These are phyloP conservation scores for Heliconius eleuchia DNA, from an alignment of 1,140 invertebrate genomes.

Conservation along the genomic window DNA sequence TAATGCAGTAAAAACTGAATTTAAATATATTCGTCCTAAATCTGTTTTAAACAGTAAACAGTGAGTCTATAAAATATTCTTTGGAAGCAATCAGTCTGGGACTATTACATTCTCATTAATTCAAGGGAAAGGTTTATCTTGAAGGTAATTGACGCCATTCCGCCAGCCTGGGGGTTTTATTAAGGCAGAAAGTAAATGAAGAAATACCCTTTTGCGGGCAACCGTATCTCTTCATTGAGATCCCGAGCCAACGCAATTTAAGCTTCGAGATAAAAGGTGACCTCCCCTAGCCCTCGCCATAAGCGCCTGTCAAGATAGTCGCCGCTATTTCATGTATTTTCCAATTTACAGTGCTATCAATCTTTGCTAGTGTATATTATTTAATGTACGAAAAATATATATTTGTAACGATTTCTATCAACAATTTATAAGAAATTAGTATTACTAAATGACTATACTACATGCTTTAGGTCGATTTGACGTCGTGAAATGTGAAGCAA, in stretches of 20 bases:
- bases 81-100: conserved; percentile 22
- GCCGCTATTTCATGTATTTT: conserved; percentile 4
- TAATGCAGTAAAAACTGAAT: neutral
- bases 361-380: neutral
- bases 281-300: neutral
- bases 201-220: conserved; percentile 34
- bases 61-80: conserved; percentile 9
- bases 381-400: too few species aligned
- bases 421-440: too few species aligned
- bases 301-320: conserved; percentile 19
- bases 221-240: conserved; percentile 33
- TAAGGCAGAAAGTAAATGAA: conserved; percentile 34
- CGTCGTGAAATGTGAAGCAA: too few species aligned
- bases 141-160: conserved; percentile 34
- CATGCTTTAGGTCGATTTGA: too few species aligned
- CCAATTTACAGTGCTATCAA: neutral
- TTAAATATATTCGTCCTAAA: neutral
- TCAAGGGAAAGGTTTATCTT: conserved; percentile 34
- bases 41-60: neutral
- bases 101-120: conserved; percentile 36
- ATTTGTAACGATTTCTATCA: too few species aligned
- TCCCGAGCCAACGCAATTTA: conserved; percentile 20
- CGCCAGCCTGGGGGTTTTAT: conserved; percentile 30
- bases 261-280: conserved; percentile 13
- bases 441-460: too few species aligned